These are phyloP conservation scores for Drosophila orosa DNA, from an alignment of 1,140 invertebrate species.

Conservation along the genomic window DNA sequence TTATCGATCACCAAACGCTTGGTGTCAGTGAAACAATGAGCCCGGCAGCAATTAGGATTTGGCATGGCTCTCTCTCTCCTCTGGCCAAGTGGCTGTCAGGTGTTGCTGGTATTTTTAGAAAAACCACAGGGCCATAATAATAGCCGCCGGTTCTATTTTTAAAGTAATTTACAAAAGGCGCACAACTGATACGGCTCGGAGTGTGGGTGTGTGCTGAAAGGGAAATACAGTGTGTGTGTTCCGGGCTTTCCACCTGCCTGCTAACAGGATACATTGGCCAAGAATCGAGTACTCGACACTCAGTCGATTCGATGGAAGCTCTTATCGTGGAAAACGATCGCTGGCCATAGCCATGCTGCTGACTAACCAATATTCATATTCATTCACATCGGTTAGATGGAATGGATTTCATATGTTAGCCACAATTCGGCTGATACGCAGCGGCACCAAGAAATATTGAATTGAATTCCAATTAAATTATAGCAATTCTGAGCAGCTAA, in stretches of 20 bases:
- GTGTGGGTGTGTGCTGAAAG: constrained; percentile 19
- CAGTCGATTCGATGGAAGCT: constrained; percentile 28
- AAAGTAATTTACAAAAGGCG: constrained; percentile 54
- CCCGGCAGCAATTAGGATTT: constrained; percentile 67
- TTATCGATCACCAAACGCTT: constrained; percentile 41
- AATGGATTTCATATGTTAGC: constrained; percentile 14
- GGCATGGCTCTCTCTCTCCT: constrained; percentile 27
- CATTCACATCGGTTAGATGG: constrained; percentile 2
- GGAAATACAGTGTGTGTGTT: constrained; percentile 5
- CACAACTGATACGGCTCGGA: constrained; percentile 12
- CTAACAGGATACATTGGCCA: constrained; percentile 26
- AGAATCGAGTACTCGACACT: constrained; percentile 3
- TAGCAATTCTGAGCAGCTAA: constrained; percentile 17
- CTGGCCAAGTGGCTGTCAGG: constrained; percentile 41
- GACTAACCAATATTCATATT: constrained; percentile 21
- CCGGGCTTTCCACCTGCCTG: constrained; percentile 36
- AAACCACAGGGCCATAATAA: constrained; percentile 69
- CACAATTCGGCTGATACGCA: constrained; percentile 34
- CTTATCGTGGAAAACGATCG: constrained; percentile 30
- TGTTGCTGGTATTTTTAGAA: constrained; percentile 70
- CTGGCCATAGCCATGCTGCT: constrained; percentile 15
- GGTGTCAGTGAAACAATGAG: constrained; percentile 66
- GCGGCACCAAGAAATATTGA: constrained; percentile 24
- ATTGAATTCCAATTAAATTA: constrained; percentile 46
- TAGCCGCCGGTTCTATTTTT: constrained; percentile 77